Evolutionary conservation across 2,113 vertebrate species (phyloP), one percentile per base, ranked within the genome.

Genomic region (Rhinopomastus cyanomelas): DNA sequence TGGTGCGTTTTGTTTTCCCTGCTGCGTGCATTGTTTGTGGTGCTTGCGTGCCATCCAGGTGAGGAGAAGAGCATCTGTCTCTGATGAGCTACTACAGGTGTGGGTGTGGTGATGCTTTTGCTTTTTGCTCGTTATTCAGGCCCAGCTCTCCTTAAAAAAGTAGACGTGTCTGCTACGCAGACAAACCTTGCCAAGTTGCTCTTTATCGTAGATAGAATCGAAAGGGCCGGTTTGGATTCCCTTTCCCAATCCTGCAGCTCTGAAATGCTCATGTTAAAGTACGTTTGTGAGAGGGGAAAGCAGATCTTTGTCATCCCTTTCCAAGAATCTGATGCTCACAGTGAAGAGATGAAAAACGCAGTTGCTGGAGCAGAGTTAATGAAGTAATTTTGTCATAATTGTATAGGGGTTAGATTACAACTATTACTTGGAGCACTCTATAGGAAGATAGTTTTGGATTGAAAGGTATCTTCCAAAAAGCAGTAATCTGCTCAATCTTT

Each of bases 11-110:
- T n/a, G 12, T 15, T n/a, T 32, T 11, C 9, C 76, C 66, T 29
- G 8, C 55, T 12, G 34, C 6, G 59, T 18, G n/a, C 32, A 17
- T n/a, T 0, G 0, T 29, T 26, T 44, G 5, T 25, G 42, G 49
- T 3, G 3, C 51, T 27, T 55, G 64, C 30, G 8, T 46, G 42
- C 19, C 22, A 44, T 7, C n/a, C 80, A 44, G 44, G 17, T 60
- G 62, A 49, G 37, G 23, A 62, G 9, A 67, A 46, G 36, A 34
- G 34, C 32, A 52, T 66, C 0, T 4, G 15, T 19, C 39, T 22
- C 48, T n/a, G 9, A 19, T 10, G 0, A 26, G 39, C 22, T 73
- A 39, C 6, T 3, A 20, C 62, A 66, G 25, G 10, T 46, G n/a
- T n/a, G n/a, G n/a, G n/a, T 71, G 26, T 51, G 71, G 0, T 0